Evolutionary conservation across 2,888 invertebrate species (phyloP).

Genomic region (Clistopyga incitator): DNA sequence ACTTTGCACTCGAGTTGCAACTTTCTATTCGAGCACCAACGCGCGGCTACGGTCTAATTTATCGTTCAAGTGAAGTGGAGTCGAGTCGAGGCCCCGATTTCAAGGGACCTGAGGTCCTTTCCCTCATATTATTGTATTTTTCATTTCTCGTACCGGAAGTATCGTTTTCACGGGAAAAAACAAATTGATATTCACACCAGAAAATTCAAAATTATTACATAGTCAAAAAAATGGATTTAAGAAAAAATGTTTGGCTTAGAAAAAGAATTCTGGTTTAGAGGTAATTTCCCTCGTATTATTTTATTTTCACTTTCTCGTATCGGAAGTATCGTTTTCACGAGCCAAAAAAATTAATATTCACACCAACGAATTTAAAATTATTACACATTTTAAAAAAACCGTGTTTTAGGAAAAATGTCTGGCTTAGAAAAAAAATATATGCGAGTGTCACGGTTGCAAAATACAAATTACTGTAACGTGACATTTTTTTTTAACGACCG

Average conservation of each 20-base stretch:
- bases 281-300: background rate
- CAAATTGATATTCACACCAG: no score
- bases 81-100: conserved; percentile 20
- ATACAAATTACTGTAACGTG: no score
- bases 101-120: conserved; percentile 16
- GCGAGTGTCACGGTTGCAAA: no score
- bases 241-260: no score
- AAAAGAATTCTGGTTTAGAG: no score
- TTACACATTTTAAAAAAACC: no score
- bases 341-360: background rate
- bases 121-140: background rate
- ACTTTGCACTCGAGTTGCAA: conserved; percentile 69
- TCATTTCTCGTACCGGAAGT: background rate
- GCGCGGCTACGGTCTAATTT: conserved; percentile 74
- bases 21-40: conserved; percentile 76
- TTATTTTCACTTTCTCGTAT: background rate
- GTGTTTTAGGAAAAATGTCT: no score
- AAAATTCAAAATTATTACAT: no score
- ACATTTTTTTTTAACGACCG: no score
- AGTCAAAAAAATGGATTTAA: no score
- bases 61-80: conserved; percentile 69
- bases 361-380: no score
- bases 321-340: background rate
- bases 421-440: no score
- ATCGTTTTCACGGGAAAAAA: background rate